Evolutionary conservation across 2,888 invertebrate species (phyloP).

Genomic region (Elysia crispata): DNA sequence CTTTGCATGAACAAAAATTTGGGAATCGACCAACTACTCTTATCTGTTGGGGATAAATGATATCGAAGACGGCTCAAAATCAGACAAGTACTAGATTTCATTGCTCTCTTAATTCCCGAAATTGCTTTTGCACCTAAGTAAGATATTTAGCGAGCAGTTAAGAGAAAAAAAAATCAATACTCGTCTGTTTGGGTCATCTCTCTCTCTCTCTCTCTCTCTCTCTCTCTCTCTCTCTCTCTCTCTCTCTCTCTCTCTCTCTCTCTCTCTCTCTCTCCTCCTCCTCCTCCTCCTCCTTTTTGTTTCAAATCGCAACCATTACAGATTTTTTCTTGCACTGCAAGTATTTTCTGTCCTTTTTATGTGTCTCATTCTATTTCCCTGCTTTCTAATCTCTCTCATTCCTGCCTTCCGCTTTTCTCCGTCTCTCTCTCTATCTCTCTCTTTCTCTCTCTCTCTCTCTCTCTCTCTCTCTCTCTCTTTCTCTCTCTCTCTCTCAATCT

Average conservation of each 20-base stretch:
- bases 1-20: too few relatives aligned
- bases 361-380: too few relatives aligned
- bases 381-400: too few relatives aligned
- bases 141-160: too few relatives aligned
- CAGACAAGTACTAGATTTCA: too few relatives aligned
- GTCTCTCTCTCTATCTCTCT: slow-evolving; percentile 3
- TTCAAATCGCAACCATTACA: not conserved
- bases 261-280: not conserved
- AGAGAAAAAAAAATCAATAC: too few relatives aligned
- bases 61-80: too few relatives aligned
- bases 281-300: not conserved
- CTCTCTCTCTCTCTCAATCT: not conserved
- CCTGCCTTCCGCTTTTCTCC: not conserved
- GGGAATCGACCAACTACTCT: too few relatives aligned
- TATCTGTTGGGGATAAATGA: too few relatives aligned
- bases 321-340: not conserved
- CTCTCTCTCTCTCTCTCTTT: not conserved
- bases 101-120: too few relatives aligned
- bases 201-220: not conserved
- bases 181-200: not conserved
- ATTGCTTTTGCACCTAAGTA: too few relatives aligned
- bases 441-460: slow-evolving; percentile 3
- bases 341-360: too few relatives aligned
- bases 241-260: not conserved
- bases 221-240: slow-evolving; percentile 13